Base-by-base conservation (phyloP, 2,888 invertebrate genomes). In the Nymphalis polychloros region DNA sequence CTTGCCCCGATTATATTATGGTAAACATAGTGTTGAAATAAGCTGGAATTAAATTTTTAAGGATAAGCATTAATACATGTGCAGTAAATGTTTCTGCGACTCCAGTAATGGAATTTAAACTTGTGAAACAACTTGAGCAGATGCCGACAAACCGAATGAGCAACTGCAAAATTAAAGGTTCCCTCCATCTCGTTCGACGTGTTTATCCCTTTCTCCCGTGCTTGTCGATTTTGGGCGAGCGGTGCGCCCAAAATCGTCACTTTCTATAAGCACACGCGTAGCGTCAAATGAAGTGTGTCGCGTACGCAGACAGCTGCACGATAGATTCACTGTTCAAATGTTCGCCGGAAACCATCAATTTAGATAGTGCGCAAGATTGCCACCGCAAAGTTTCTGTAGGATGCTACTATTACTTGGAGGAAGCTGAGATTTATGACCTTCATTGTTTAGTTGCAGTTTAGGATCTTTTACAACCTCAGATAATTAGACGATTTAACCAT, bases 291-390 rank as follows among this genome's bases (percentile, higher is more conserved):
- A 89, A 91, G 91, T 92, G 91, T 91, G 91, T 90, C 90, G 90
- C 86, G 84, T 73, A 62, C 83, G 80, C 83, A 85, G 89, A 87
- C 90, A 90, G 89, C 88, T 90, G 90, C 85, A 82, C 87, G 86
- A 87, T 88, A 87, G 85, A 85, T 82, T 82, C 79, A 81, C 81
- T 78, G 81, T 80, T 85, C 86, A 87, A 90, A 90, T 87, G 87
- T 86, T 80, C 89, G 79, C 89, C 92, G 92, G 92, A 92, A 92
- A 87, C 88, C 85, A 92, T 92, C 90, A 91, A 92, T 92, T 92
- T 82, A 89, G 90, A 90, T 89, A 89, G 89, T 87, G 86, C 86
- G 86, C 84, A 82, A 88, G 88, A 89, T 91, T 86, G 90, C 88
- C 86, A 82, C 87, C 84, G 85, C 88, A 85, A 84, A 86, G 86